These are phyloP conservation scores for Heliconius melpomene DNA, from an alignment of 1,140 invertebrate genomes.

Conservation along the genomic window DNA sequence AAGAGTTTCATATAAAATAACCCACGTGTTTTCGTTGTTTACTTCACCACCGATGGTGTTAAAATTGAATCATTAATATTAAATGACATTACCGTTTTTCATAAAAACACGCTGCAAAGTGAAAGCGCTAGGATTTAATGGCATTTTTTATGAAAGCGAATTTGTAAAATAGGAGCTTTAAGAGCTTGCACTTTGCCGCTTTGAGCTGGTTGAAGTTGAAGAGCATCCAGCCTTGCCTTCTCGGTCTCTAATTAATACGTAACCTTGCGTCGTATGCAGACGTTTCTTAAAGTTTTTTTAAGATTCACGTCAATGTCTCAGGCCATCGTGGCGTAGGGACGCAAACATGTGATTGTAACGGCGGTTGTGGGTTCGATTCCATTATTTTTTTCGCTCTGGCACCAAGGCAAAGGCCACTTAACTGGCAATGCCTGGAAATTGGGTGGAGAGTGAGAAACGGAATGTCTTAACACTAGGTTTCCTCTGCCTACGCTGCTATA, in stretches of 20 bases:
- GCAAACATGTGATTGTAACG: too few species aligned
- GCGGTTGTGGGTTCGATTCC: too few species aligned
- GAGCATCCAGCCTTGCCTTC: not conserved
- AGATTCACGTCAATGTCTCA: too few species aligned
- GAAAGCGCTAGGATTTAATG: constrained; percentile 27
- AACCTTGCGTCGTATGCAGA: not conserved
- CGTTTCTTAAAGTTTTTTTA: not conserved
- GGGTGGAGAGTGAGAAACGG: too few species aligned
- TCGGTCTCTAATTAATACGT: constrained; percentile 21
- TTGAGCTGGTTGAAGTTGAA: constrained; percentile 17
- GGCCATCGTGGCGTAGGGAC: too few species aligned
- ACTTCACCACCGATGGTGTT: not conserved
- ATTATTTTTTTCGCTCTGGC: too few species aligned
- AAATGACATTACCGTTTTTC: constrained; percentile 10
- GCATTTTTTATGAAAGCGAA: constrained; percentile 20
- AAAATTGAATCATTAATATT: constrained; percentile 19
- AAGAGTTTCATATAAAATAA: too few species aligned
- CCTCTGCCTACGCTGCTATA: too few species aligned
- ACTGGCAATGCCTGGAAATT: too few species aligned
- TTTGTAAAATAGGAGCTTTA: constrained; percentile 22
- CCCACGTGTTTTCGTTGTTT: too few species aligned
- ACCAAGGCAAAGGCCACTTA: too few species aligned
- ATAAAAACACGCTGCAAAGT: constrained; percentile 14
- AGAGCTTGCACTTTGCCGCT: constrained; percentile 12
- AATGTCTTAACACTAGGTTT: not conserved